Conservation (phyloP, 2,113 vertebrate species). For the Oryzias curvinotus region DNA sequence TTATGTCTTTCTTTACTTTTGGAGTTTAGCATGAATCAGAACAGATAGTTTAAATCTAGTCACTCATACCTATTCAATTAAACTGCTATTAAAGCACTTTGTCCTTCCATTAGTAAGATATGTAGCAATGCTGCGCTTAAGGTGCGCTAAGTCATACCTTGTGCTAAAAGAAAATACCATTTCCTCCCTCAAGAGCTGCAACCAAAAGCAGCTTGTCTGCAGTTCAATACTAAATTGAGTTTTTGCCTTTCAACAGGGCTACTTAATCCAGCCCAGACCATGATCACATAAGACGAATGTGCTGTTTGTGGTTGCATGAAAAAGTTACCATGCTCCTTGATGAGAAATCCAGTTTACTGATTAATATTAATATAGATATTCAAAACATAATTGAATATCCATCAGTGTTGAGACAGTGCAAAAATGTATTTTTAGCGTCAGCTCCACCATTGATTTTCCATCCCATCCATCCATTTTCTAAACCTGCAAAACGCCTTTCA, state of each 20-base stretch:
- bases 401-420: too few species aligned
- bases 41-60: conserved; percentile 3
- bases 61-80: not conserved
- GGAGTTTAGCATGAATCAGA: conserved; percentile 9
- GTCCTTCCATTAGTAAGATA: too few species aligned
- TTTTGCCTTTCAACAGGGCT: not conserved
- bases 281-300: conserved; percentile 5
- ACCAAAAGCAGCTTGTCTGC: not conserved
- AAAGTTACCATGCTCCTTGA: too few species aligned
- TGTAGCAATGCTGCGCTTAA: not conserved
- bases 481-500: too few species aligned
- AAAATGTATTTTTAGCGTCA: too few species aligned
- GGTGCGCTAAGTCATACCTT: not conserved
- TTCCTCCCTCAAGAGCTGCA: not conserved
- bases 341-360: too few species aligned
- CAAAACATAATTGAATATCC: too few species aligned
- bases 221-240: conserved; percentile 2
- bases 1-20: conserved; percentile 25
- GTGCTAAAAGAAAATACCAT: not conserved
- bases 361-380: too few species aligned
- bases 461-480: too few species aligned
- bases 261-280: not conserved
- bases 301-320: conserved; percentile 3
- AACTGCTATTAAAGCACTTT: conserved; percentile 4
- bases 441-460: too few species aligned